These are phyloP conservation scores for Ataeniobius toweri DNA, from an alignment of 2,797 vertebrate species.

Conservation along the genomic window DNA sequence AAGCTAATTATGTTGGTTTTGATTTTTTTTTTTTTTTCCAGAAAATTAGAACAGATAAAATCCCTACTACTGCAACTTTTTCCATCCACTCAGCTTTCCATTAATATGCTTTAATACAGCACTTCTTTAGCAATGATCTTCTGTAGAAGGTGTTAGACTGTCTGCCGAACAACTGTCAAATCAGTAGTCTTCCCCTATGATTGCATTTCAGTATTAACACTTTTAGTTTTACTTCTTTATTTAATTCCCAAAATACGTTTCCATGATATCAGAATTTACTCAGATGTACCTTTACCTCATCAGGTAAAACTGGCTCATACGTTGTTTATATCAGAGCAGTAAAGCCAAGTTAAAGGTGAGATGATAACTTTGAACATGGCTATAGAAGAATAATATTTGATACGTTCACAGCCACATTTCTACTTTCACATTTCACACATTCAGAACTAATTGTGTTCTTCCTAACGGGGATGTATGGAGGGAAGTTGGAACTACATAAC, in stretches of 20 bases:
- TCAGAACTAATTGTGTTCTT: constrained; percentile 7
- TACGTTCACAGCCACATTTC: not conserved
- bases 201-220: not conserved
- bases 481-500: not conserved
- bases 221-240: not conserved
- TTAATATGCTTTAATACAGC: not conserved
- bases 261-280: not conserved
- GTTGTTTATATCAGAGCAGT: not conserved
- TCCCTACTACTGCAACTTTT: not conserved
- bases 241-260: too few relatives aligned
- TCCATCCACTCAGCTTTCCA: not conserved
- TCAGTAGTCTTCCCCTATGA: not conserved
- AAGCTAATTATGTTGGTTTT: too few relatives aligned
- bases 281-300: not conserved
- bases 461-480: not conserved
- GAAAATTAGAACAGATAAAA: not conserved
- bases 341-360: constrained; percentile 32
- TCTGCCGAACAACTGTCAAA: too few relatives aligned
- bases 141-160: too few relatives aligned
- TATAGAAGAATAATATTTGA: constrained; percentile 7
- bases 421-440: constrained; percentile 20
- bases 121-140: not conserved
- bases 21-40: too few relatives aligned
- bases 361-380: constrained; percentile 32
- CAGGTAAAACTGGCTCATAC: not conserved